phyloP scores from a whole-genome alignment of 2,888 invertebrate species.

The Stomorhina lunata region DNA sequence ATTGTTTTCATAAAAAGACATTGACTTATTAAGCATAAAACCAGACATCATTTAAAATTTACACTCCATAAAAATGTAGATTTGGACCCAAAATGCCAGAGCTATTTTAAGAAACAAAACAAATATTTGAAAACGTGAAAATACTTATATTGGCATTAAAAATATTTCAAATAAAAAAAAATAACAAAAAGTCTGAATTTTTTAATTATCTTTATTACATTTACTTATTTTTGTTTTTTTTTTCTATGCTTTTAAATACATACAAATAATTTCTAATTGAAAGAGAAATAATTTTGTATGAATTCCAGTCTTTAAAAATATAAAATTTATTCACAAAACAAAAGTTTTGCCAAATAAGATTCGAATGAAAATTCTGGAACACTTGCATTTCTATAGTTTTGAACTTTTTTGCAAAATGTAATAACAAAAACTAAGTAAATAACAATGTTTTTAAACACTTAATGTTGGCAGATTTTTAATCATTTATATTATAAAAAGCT shows the following conservation, averaged over 20 bases:
- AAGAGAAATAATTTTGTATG: conserved; percentile 9
- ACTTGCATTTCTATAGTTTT: not conserved
- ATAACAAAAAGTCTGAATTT: not conserved
- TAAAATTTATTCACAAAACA: conserved; percentile 10
- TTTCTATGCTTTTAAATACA: not conserved
- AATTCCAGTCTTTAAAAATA: not conserved
- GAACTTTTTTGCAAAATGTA: conserved; percentile 1
- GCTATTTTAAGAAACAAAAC: conserved; percentile 19
- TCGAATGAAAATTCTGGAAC: not conserved
- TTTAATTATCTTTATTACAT: not conserved
- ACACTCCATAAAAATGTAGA: not conserved
- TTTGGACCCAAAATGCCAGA: conserved; percentile 8
- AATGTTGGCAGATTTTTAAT: conserved; percentile 47
- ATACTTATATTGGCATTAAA: not conserved
- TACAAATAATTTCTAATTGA: conserved; percentile 45
- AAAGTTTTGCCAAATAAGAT: not conserved
- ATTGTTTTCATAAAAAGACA: conserved; percentile 42
- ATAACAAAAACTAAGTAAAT: conserved; percentile 56
- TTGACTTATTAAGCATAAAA: conserved; percentile 61
- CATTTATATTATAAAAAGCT: conserved; percentile 25
- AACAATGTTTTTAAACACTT: conserved; percentile 60
- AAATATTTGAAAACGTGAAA: not conserved
- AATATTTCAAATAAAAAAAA: not conserved
- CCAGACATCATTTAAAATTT: conserved; percentile 40
- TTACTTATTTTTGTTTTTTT: conserved; percentile 8